phyloP scores from a whole-genome alignment of 2,888 invertebrate species.

The Hymenopus coronatus region DNA sequence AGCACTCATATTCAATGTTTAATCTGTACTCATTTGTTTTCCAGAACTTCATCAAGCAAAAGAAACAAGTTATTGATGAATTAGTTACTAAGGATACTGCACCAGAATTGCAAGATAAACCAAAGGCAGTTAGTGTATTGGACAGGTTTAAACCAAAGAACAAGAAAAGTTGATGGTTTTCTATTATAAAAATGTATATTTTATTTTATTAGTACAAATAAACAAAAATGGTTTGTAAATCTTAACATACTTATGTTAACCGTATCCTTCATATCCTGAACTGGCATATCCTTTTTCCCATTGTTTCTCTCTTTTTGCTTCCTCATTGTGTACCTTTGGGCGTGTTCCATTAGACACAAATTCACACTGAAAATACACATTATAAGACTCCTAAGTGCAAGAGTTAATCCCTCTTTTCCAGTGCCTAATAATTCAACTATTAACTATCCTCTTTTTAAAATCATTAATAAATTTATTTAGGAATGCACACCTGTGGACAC shows the following conservation, averaged over 20 bases:
- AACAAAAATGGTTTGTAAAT: background rate
- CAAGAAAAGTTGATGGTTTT: slow-evolving; percentile 14
- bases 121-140: slow-evolving; percentile 53
- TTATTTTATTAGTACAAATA: background rate
- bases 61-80: slow-evolving; percentile 47
- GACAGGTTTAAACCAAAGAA: slow-evolving; percentile 65
- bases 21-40: slow-evolving; percentile 35
- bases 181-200: background rate
- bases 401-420: no score
- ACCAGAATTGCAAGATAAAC: slow-evolving; percentile 36
- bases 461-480: no score
- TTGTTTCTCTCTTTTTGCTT: no score
- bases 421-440: no score
- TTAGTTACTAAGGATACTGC: slow-evolving; percentile 40
- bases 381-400: no score
- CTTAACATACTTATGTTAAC: background rate
- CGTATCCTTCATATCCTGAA: no score
- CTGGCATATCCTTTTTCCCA: no score
- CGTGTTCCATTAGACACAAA: no score
- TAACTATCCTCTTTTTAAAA: no score
- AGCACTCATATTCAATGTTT: background rate
- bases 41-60: slow-evolving; percentile 55
- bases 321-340: no score
- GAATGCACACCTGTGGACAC: no score
- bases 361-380: no score